Evolutionary conservation across 2,113 vertebrate species (phyloP).

Genomic region (Holacanthus passer): DNA sequence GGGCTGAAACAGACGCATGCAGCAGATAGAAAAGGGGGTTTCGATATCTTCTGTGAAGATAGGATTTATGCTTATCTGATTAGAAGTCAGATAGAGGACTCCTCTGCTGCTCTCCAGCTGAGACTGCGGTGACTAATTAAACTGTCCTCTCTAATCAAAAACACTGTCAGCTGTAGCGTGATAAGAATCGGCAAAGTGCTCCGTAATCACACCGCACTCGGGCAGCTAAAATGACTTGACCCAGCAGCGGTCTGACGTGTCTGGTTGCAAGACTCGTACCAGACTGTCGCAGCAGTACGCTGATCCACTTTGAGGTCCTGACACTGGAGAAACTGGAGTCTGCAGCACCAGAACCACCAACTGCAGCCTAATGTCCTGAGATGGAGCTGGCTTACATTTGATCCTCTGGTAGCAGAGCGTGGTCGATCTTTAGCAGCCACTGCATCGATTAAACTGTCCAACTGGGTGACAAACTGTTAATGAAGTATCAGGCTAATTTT

Average conservation of each 20-base stretch:
- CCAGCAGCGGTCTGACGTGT: conserved; percentile 10
- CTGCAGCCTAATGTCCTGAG: background rate
- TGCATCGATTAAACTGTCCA: background rate
- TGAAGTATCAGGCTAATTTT: too few species aligned
- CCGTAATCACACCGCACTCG: conserved; percentile 27
- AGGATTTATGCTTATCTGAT: conserved; percentile 29
- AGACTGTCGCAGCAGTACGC: background rate
- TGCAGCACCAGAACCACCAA: background rate
- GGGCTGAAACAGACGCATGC: background rate
- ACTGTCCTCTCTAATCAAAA: conserved; percentile 49
- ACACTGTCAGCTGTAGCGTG: conserved; percentile 33
- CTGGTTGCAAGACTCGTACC: background rate
- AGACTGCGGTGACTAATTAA: conserved; percentile 64
- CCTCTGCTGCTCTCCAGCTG: conserved; percentile 25
- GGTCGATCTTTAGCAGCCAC: background rate
- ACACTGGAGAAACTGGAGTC: background rate
- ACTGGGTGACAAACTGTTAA: background rate
- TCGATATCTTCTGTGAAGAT: conserved; percentile 9
- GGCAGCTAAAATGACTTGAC: conserved; percentile 21
- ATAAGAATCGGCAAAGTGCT: conserved; percentile 51
- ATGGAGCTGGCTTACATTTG: background rate
- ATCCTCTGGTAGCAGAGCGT: background rate
- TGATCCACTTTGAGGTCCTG: background rate
- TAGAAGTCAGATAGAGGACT: conserved; percentile 24
- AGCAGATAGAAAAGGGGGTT: background rate